A percentile compares a stretch with the other conserved stretches of the same genome.
These are phyloP conservation scores for Drepanosiphum platanoidis DNA, from an alignment of 2,888 invertebrate genomes.

Conservation along the genomic window DNA sequence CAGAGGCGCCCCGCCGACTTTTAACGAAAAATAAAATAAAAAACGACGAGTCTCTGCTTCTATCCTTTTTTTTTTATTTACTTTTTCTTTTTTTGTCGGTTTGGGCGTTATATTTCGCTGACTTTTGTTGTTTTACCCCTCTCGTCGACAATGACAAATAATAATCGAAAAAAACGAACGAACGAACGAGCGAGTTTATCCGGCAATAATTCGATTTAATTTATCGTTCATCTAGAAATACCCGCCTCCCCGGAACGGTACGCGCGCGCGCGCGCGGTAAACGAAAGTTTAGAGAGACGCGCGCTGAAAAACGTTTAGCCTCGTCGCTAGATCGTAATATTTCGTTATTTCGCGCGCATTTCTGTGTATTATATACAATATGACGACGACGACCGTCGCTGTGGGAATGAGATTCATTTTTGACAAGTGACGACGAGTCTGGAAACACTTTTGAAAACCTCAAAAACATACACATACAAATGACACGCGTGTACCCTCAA, in stretches of 20 bases:
- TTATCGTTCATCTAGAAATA: not conserved
- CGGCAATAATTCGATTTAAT: constrained; percentile 38
- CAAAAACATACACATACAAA: constrained; percentile 25
- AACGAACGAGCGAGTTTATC: constrained; percentile 27
- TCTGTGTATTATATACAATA: not conserved
- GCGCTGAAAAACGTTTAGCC: constrained; percentile 36
- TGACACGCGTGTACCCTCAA: not conserved
- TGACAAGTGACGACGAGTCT: constrained; percentile 41
- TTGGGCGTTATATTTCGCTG: constrained; percentile 52
- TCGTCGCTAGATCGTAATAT: not conserved
- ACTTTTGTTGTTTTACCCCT: constrained; percentile 41
- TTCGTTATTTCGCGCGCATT: not conserved
- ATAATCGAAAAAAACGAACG: constrained; percentile 19
- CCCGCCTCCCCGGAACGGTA: not conserved
- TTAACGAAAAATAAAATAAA: constrained; percentile 5
- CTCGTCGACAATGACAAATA: not conserved
- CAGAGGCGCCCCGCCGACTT: not conserved
- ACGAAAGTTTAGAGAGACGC: constrained; percentile 10
- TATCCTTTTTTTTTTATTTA: constrained; percentile 1
- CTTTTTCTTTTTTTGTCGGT: constrained; percentile 35
- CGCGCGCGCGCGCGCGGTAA: not conserved
- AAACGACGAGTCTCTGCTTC: constrained; percentile 19
- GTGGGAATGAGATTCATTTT: constrained; percentile 22
- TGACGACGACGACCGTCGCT: too few species aligned
- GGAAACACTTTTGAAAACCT: constrained; percentile 34